Evolutionary conservation across 2,888 invertebrate genomes (phyloP).

Genomic region (Ganaspis brasiliensis): DNA sequence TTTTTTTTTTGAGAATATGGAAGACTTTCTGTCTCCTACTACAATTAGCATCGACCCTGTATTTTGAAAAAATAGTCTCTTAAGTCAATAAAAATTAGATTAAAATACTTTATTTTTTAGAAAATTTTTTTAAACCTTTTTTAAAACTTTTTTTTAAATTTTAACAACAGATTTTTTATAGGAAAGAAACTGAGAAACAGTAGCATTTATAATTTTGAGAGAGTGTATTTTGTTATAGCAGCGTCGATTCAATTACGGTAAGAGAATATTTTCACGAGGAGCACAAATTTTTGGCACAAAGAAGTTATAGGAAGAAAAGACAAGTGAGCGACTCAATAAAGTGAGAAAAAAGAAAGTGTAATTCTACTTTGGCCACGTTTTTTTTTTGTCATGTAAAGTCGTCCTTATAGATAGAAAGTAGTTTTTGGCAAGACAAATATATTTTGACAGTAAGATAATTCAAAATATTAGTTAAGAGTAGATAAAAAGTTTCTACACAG

Average conservation of each 20-base stretch:
- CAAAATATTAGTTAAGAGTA: slow-evolving; percentile 27
- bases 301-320: slow-evolving; percentile 48
- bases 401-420: slow-evolving; percentile 26
- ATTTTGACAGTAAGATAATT: slow-evolving; percentile 39
- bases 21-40: slow-evolving; percentile 64
- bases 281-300: slow-evolving; percentile 46
- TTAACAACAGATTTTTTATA: no score
- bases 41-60: slow-evolving; percentile 35
- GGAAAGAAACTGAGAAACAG: not conserved
- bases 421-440: slow-evolving; percentile 34
- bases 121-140: not conserved
- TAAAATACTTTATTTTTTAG: no score
- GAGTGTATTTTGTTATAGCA: slow-evolving; percentile 6
- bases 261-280: slow-evolving; percentile 33
- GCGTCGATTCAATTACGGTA: slow-evolving; percentile 40
- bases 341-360: slow-evolving; percentile 30
- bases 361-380: slow-evolving; percentile 37
- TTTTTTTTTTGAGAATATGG: slow-evolving; percentile 63
- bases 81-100: slow-evolving; percentile 3
- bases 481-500: slow-evolving; percentile 34
- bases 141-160: no score
- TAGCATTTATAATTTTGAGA: not conserved
- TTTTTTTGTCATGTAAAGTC: not conserved
- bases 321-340: slow-evolving; percentile 38
- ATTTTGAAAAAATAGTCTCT: slow-evolving; percentile 24